These are phyloP conservation scores for Hypomesus transpacificus DNA, from an alignment of 2,113 vertebrate genomes.

Conservation along the genomic window DNA sequence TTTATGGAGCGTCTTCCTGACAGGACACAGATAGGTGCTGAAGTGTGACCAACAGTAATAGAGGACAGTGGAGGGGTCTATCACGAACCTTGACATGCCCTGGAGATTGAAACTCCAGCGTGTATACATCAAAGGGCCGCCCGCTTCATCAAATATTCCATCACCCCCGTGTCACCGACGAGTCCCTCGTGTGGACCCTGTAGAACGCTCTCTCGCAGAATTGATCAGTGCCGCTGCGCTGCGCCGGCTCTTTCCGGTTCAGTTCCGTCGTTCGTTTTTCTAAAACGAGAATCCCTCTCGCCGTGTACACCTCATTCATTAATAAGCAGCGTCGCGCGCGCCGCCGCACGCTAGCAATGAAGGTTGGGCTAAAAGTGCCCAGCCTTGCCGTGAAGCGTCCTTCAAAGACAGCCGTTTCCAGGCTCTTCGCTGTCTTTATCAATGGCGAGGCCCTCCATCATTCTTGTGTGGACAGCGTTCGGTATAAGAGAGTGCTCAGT, in stretches of 20 bases:
- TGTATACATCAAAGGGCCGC: constrained; percentile 29
- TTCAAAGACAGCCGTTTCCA: no score
- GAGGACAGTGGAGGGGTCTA: constrained; percentile 21
- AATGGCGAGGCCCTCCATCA: no score
- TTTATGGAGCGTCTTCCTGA: constrained; percentile 39
- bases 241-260: background rate
- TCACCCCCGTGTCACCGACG: constrained; percentile 22
- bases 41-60: constrained; percentile 37
- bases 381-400: no score
- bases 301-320: no score
- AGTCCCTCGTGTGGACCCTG: background rate
- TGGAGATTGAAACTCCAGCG: constrained; percentile 36
- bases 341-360: no score
- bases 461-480: background rate
- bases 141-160: constrained; percentile 43
- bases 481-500: background rate
- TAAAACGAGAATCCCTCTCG: no score
- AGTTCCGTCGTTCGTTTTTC: no score
- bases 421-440: no score
- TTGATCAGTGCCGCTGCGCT: no score
- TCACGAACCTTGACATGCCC: constrained; percentile 40
- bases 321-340: no score
- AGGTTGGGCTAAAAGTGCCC: no score
- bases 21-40: constrained; percentile 36
- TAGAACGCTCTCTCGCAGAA: no score